Evolutionary conservation across 1,140 invertebrate species (phyloP), one percentile per base, ranked within the genome.

Genomic region (Drosophila sp.): DNA sequence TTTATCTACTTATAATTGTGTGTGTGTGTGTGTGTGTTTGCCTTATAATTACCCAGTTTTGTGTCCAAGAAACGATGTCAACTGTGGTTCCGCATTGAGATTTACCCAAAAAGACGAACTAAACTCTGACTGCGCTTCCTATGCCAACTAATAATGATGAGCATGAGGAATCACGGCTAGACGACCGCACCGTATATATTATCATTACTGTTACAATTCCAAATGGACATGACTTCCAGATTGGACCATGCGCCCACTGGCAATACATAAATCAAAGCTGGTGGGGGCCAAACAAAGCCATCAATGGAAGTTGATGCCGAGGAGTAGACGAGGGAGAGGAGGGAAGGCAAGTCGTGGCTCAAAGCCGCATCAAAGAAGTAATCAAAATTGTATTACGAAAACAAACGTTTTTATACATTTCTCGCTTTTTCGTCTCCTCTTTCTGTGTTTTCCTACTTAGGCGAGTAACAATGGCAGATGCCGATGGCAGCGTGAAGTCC

Each of bases 331-430:
- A 13, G n/a, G 11, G 11, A 13, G 11, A 4, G 2, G 11, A 13
- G 34, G 34, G 8, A 11, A 4, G 11, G 34, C 34, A 13, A 9
- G n/a, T 2, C 25, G 59, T 14, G 57, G 50, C 51, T 67, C 58
- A 59, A 18, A 43, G 56, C 62, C 78, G 78, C 78, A 82, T 86
- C 82, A 77, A 82, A 87, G 82, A 87, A 87, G 82, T 76, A 87
- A 87, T 87, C 82, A 87, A 87, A 87, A 87, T 89, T 87, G 82
- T 87, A 87, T 87, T 87, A 87, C 82, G 82, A 87, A 87, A 87
- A 87, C 82, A 87, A 87, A 79, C 83, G 82, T 89, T 89, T 87
- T 86, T 87, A 76, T 82, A 81, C 62, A 64, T 69, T 64, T 72
- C 40, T 57, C 43, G 61, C 40, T 45, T 56, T 38, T 45, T 43